Conservation (phyloP, 2,113 vertebrate species). For the Taurulus bubalis region DNA sequence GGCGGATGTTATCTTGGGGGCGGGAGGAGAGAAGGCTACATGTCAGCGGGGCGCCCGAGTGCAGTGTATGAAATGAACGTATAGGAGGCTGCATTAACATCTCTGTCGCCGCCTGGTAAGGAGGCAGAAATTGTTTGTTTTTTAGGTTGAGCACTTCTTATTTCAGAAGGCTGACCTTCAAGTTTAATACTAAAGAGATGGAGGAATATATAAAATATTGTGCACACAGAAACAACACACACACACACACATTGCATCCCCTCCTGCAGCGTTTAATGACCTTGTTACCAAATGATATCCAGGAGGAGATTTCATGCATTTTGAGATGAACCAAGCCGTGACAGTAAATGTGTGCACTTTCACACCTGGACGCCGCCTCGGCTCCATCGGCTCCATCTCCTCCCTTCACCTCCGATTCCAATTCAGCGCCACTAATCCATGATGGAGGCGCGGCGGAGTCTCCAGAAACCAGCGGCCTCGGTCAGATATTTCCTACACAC, state of each 20-base stretch:
- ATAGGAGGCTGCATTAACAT: constrained; percentile 38
- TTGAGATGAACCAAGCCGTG: constrained; percentile 49
- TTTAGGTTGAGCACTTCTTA: constrained; percentile 34
- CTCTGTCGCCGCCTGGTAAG: constrained; percentile 51
- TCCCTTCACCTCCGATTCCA: constrained; percentile 52
- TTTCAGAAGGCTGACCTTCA: constrained; percentile 68
- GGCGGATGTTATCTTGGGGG: background rate
- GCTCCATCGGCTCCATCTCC: constrained; percentile 51
- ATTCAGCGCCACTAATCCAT: constrained; percentile 65
- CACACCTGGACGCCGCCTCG: constrained; percentile 43
- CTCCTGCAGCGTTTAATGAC: constrained; percentile 46
- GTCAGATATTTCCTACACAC: constrained; percentile 59
- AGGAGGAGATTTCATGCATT: constrained; percentile 58
- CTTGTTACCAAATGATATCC: constrained; percentile 46
- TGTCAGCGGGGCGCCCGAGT: constrained; percentile 28
- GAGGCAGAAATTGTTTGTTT: constrained; percentile 50
- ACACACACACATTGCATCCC: background rate
- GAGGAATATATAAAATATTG: constrained; percentile 53
- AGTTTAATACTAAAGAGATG: constrained; percentile 56
- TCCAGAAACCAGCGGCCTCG: constrained; percentile 46
- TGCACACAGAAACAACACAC: constrained; percentile 1
- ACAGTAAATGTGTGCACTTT: constrained; percentile 56
- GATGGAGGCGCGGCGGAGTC: constrained; percentile 45
- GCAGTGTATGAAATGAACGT: constrained; percentile 23
- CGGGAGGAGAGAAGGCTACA: constrained; percentile 5